These are phyloP conservation scores for Amphipyra berbera DNA, from an alignment of 2,888 invertebrate species.

Conservation along the genomic window DNA sequence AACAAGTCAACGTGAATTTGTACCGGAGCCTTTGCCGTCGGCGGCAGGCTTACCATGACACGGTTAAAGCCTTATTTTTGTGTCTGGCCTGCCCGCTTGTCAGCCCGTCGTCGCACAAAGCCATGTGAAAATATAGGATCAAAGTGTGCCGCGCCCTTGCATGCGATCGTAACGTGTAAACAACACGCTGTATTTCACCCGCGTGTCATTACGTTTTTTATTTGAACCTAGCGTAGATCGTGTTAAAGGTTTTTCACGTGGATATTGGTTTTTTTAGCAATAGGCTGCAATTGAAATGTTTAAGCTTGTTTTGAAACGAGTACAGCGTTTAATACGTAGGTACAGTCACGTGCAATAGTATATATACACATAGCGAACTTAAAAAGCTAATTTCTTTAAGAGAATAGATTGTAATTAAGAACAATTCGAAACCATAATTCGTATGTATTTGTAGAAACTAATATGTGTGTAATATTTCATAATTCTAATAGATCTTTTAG, in stretches of 20 bases:
- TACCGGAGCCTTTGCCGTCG: slow-evolving; percentile 88
- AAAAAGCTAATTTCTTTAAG: too few species aligned
- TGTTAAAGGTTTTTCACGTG: slow-evolving; percentile 57
- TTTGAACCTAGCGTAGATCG: slow-evolving; percentile 37
- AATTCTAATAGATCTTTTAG: too few species aligned
- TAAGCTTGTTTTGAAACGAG: neutral
- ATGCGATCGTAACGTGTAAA: slow-evolving; percentile 76
- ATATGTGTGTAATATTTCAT: too few species aligned
- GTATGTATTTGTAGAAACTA: too few species aligned
- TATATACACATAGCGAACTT: too few species aligned
- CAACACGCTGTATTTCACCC: slow-evolving; percentile 70
- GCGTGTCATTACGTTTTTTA: slow-evolving; percentile 67
- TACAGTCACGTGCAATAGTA: too few species aligned
- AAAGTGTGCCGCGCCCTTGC: slow-evolving; percentile 81
- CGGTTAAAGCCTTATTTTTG: slow-evolving; percentile 89
- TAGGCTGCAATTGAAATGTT: slow-evolving; percentile 21
- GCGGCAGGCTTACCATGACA: slow-evolving; percentile 89
- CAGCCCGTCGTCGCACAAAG: slow-evolving; percentile 88
- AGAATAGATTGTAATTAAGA: too few species aligned
- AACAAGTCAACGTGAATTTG: slow-evolving; percentile 87
- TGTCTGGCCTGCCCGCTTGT: slow-evolving; percentile 88
- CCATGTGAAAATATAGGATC: slow-evolving; percentile 89
- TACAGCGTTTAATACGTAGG: neutral
- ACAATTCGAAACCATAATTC: too few species aligned
- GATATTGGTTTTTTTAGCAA: slow-evolving; percentile 38